These are phyloP conservation scores for Syndactyla subalaris DNA, from an alignment of 2,797 vertebrate genomes.

Conservation along the genomic window DNA sequence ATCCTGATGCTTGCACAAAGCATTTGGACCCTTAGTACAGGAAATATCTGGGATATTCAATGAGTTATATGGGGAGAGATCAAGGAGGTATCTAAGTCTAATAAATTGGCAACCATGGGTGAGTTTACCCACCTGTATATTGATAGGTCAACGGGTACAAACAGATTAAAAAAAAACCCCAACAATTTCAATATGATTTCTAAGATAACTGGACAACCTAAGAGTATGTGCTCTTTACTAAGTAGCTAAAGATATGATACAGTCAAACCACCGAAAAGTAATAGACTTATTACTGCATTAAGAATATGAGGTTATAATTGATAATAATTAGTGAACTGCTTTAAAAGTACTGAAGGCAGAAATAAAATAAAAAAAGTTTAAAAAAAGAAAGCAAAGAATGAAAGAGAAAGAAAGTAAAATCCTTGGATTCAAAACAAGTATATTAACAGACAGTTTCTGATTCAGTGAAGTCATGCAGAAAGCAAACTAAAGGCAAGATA, in stretches of 20 bases:
- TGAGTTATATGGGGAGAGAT: neutral
- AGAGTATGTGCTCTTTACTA: neutral
- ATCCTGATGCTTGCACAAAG: neutral
- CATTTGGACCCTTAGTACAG: neutral
- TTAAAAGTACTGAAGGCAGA: neutral
- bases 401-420: neutral
- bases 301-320: rapidly evolving
- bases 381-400: neutral
- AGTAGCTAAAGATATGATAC: neutral
- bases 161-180: rapidly evolving
- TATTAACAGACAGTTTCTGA: neutral
- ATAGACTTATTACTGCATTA: neutral
- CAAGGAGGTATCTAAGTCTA: neutral
- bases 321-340: neutral
- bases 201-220: neutral
- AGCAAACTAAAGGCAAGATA: neutral
- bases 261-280: neutral
- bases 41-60: neutral
- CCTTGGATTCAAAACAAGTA: neutral
- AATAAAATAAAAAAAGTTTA: neutral
- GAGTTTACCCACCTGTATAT: neutral
- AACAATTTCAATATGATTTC: neutral
- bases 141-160: neutral
- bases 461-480: neutral
- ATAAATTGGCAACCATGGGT: neutral